These are phyloP conservation scores for Corythoichthys haematopterus DNA, from an alignment of 2,113 vertebrate species.

Conservation along the genomic window DNA sequence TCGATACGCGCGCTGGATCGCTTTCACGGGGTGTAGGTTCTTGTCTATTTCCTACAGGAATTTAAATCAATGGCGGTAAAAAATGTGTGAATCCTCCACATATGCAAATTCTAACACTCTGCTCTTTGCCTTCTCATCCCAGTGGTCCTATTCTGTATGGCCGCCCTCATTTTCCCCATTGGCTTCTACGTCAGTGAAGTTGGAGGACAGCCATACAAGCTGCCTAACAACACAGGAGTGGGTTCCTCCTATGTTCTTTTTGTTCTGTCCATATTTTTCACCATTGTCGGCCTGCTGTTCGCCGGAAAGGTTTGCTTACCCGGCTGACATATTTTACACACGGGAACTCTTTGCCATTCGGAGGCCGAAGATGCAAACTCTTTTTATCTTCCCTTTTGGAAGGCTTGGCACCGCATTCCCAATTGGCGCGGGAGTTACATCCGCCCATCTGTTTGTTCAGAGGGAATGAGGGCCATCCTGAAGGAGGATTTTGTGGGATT, in stretches of 20 bases:
- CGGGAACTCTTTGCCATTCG: not conserved
- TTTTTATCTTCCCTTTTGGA: not conserved
- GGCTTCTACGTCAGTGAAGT: conserved; percentile 92
- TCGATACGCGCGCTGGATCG: conserved; percentile 98
- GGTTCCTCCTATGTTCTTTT: conserved; percentile 98
- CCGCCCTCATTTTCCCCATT: conserved; percentile 91
- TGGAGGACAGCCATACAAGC: conserved; percentile 96
- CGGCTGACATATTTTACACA: conserved; percentile 75
- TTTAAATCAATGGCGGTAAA: not conserved
- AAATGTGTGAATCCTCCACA: not conserved
- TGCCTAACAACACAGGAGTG: conserved; percentile 98
- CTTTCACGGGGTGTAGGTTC: conserved; percentile 97
- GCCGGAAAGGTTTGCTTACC: conserved; percentile 98
- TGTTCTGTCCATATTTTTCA: conserved; percentile 99
- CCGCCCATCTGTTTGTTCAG: conserved; percentile 5
- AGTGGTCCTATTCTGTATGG: conserved; percentile 98
- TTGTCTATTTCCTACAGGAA: too few relatives aligned
- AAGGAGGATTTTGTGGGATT: not conserved
- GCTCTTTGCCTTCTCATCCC: conserved; percentile 31
- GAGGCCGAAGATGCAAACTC: not conserved
- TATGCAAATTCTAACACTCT: not conserved
- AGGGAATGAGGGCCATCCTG: not conserved
- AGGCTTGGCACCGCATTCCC: not conserved
- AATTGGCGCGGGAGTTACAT: not conserved
- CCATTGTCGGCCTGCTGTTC: conserved; percentile 99